Base-by-base conservation (phyloP, 2,888 invertebrate species). In the Zeuzera pyrina region DNA sequence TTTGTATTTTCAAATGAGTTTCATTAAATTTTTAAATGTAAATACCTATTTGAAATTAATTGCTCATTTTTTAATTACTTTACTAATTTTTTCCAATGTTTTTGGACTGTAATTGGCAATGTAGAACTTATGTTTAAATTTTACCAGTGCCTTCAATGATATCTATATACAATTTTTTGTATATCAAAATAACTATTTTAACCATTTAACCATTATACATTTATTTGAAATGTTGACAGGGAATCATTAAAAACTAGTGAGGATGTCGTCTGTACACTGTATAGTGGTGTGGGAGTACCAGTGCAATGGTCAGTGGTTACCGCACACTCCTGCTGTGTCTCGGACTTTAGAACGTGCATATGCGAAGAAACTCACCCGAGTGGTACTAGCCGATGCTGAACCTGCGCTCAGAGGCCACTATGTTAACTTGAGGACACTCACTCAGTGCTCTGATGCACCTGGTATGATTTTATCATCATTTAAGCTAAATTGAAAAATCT, bases 361-460 rank as follows among this genome's bases (percentile, higher is more conserved):
- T 57, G 91, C 86, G 40, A 95, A 94, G 77, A 91, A 91, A 57
- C 73, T 94, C 15, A 94, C 94, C 0, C 78, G 93, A 31, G 94
- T 94, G 3, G 88, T 94, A 49, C 78, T 95, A n/a, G 91, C 92
- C 31, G 94, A 95, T 74, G 94, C 94, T 1, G 94, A 95, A 65
- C 94, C 94, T 0, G 85, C 86, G 36, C 74, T 94, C 31, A 87
- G 89, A 55, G 91, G 92, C 43, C 93, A 90, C 64, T 91, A 90
- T 66, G 90, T 93, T 15, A 92, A 93, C 68, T 77, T 93, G 34
- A 84, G 90, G 34, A 91, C 91, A 3, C 86, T 91, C 44, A 90
- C 89, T 8, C 92, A 92, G 61, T 88, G 88, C 54, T 85, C 85
- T 1, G 91, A 91, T 51, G 88, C 86, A 2, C 35, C 32, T 10